Conservation (phyloP, 2,888 invertebrate species). For the Sinotaia quadrata region DNA sequence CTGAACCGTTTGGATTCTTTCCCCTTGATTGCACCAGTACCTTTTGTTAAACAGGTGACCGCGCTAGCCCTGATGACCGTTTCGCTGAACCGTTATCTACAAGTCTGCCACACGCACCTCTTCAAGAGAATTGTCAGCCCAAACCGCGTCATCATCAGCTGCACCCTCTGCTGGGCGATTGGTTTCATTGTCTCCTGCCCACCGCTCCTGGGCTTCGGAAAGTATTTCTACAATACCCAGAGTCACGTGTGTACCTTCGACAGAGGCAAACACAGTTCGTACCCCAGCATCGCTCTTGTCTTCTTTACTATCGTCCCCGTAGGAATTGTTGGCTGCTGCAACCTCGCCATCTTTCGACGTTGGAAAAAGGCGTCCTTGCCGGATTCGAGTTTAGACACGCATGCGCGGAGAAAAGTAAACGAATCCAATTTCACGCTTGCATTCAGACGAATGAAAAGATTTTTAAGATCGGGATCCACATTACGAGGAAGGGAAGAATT, state of each 20-base stretch:
- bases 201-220: conserved; percentile 1
- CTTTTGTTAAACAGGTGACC: conserved; percentile 7
- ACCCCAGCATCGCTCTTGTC: neutral
- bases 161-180: conserved; percentile 6
- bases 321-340: conserved; percentile 8
- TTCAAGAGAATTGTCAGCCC: conserved; percentile 17
- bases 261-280: neutral
- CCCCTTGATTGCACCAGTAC: no score
- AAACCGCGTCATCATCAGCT: neutral
- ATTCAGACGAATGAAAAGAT: no score
- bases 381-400: no score
- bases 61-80: neutral
- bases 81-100: conserved; percentile 25
- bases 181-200: neutral
- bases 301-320: conserved; percentile 6
- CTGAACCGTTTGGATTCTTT: no score
- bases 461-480: no score
- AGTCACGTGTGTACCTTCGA: conserved; percentile 22
- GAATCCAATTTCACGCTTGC: no score
- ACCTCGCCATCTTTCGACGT: conserved; percentile 16
- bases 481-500: no score
- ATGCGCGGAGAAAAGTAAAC: no score
- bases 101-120: conserved; percentile 20
- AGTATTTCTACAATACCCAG: conserved; percentile 8
- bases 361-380: conserved; percentile 3